phyloP scores from a whole-genome alignment of 2,797 vertebrate species.

The Phataginus tricuspis region DNA sequence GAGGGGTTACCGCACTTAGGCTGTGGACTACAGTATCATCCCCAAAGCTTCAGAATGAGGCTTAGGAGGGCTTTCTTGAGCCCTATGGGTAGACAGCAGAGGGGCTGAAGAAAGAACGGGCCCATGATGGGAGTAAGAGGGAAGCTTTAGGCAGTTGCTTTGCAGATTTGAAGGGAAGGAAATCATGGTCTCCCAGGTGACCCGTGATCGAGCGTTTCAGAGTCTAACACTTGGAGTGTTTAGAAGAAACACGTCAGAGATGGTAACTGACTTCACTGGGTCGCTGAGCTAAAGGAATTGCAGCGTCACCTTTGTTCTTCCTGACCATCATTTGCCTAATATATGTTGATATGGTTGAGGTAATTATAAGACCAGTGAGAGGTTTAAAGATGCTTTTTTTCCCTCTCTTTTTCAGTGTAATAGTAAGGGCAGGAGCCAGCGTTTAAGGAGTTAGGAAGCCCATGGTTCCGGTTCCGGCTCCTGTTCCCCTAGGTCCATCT shows the following conservation, averaged over 20 bases:
- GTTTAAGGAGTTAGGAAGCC: neutral
- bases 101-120: neutral
- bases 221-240: neutral
- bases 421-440: neutral
- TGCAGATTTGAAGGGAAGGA: neutral
- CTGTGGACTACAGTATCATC: neutral
- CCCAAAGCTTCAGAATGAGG: neutral
- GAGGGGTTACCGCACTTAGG: neutral
- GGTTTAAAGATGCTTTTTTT: neutral
- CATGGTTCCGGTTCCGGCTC: neutral
- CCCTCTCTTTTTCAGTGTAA: neutral
- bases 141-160: neutral
- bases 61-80: neutral
- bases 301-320: neutral
- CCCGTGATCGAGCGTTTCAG: neutral
- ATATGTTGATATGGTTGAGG: neutral
- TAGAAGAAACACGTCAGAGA: neutral
- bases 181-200: neutral
- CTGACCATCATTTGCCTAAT: neutral
- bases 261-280: neutral
- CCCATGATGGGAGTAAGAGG: neutral
- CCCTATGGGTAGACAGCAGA: neutral
- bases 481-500: fast-evolving
- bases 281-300: neutral
- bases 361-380: neutral